Conservation (phyloP, 1,140 invertebrate species). For the Nebria ingens region DNA sequence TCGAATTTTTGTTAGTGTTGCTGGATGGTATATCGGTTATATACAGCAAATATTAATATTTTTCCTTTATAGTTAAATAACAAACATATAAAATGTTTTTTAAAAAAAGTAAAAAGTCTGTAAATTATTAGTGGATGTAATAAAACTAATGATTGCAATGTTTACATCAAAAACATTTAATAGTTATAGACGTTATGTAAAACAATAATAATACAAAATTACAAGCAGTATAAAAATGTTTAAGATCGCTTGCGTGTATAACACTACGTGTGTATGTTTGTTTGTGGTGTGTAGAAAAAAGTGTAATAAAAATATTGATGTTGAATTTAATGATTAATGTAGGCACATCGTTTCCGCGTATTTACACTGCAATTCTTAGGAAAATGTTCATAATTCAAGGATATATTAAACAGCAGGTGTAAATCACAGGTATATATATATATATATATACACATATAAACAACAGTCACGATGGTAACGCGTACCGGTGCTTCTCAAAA, state of each 20-base stretch:
- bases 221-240: not conserved
- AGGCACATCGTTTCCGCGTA: not conserved
- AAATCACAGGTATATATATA: not conserved
- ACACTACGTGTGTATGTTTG: too few relatives aligned
- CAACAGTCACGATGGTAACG: not conserved
- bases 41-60: too few relatives aligned
- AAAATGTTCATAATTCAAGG: conserved; percentile 3
- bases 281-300: not conserved
- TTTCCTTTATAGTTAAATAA: too few relatives aligned
- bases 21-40: too few relatives aligned
- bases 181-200: not conserved
- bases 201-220: not conserved
- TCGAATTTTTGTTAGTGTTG: too few relatives aligned
- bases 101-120: too few relatives aligned
- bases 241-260: not conserved
- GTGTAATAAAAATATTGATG: conserved; percentile 1
- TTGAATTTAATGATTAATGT: not conserved
- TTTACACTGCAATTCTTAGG: not conserved
- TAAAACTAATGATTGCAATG: too few relatives aligned
- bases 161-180: too few relatives aligned
- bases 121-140: too few relatives aligned
- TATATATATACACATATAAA: not conserved
- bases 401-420: not conserved
- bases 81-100: too few relatives aligned
- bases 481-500: not conserved